Evolutionary conservation across 2,113 vertebrate species (phyloP), one percentile per base, ranked within the genome.

Genomic region (Solenodon paradoxus): DNA sequence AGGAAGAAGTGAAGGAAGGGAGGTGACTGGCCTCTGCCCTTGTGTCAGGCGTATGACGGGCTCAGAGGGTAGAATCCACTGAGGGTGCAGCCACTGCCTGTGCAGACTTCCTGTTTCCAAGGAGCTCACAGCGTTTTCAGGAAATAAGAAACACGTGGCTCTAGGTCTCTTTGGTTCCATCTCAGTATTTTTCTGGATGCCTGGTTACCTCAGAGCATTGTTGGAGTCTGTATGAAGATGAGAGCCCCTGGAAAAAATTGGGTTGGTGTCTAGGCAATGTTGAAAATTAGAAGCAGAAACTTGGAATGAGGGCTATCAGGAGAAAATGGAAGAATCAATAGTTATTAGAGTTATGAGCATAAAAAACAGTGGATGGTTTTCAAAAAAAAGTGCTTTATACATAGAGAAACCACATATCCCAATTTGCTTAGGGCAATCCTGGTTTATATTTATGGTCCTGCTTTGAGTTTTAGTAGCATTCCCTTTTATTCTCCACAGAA

Each of bases 381-480:
- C n/a, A 47, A 26, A 1, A 13, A 17, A 42, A 71, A 59, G 79
- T 63, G 47, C 32, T 72, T 72, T 53, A 0, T 30, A 30, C 49
- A 3, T 11, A 35, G 9, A 2, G 30, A 32, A n/a, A n/a, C 61
- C 1, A 0, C 8, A 1, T n/a, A 66, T 59, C 10, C 59, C 53
- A 7, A 0, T 16, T 30, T 71, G 26, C 13, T 35, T 6, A 17
- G 68, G 38, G 19, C n/a, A 30, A 16, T 47, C 19, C 59, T 40
- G 32, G 1, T 16, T 74, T 77, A 47, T 61, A 79, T 11, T 2
- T 1, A 0, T 74, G 30, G 32, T 66, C 42, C 64, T 64, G 69
- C 47, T 20, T 35, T 10, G 6, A 16, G 5, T 85, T 42, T 87
- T 42, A 51, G 26, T 32, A n/a, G 1, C 3, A 11, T 35, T 38